Base-by-base conservation (phyloP, 2,113 vertebrate species). In the Ornithorhynchus anatinus region DNA sequence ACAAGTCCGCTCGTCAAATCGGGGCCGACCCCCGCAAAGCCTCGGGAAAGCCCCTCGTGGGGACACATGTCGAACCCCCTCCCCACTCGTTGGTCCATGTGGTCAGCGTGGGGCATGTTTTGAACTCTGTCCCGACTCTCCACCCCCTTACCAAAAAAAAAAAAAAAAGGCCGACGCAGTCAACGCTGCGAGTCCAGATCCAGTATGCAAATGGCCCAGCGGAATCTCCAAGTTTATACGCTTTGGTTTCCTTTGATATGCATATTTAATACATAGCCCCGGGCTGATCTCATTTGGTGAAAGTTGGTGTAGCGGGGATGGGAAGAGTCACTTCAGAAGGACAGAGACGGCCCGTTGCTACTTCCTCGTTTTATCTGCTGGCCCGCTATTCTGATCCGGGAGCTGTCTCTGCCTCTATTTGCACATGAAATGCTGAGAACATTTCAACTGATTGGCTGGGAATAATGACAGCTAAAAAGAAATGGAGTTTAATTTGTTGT, bases 221-320 rank as follows among this genome's bases (percentile, higher is more conserved):
- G 94, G 92, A 93, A 89, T 93, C 89, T 95, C 90, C 92, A 92
- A 92, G 92, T 96, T 95, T 94, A 93, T 94, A 96, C 19, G 25
- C 95, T 95, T 94, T 89, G 84, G 93, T 95, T 96, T 96, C 94
- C 95, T 96, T 97, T 97, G 95, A 97, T 96, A 96, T 98, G 96
- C 95, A 97, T 97, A 97, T 97, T 98, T 97, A 97, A 97, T 97
- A 95, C 87, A 86, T 91, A 89, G 95, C 96, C 94, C 84, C 52
- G 75, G 95, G 96, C 96, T 94, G 94, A 94, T 95, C 95, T 97
- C 96, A 95, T 96, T 96, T 96, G 95, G 93, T 92, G 94, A 94
- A 92, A 92, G 89, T 94, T 94, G 87, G 92, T 94, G 92, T 93
- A 92, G 92, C 91, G 90, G 92, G 94, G 94, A 94, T 94, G 96